Evolutionary conservation across 2,888 invertebrate species (phyloP).

Genomic region (Ormia ochracea): DNA sequence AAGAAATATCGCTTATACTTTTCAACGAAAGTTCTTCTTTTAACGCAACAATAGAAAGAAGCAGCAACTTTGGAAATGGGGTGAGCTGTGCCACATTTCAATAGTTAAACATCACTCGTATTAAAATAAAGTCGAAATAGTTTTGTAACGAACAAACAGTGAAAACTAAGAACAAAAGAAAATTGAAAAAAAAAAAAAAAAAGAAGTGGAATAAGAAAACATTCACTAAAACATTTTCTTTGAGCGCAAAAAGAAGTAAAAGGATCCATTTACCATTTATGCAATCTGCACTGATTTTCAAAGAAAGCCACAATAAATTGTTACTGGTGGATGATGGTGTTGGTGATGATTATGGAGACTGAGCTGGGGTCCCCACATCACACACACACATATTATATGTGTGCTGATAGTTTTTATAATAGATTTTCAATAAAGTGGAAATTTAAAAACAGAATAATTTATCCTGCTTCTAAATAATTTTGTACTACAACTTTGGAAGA

Average conservation of each 20-base stretch:
- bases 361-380: too few relatives aligned
- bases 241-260: neutral
- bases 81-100: constrained; percentile 10
- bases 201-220: neutral
- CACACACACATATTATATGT: too few relatives aligned
- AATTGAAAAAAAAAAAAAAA: neutral
- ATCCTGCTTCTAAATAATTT: too few relatives aligned
- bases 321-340: too few relatives aligned
- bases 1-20: constrained; percentile 16
- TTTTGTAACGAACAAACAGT: neutral
- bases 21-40: constrained; percentile 3
- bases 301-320: too few relatives aligned
- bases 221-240: constrained; percentile 4
- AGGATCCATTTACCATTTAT: constrained; percentile 54
- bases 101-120: neutral
- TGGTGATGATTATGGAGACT: too few relatives aligned
- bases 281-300: too few relatives aligned
- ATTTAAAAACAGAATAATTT: too few relatives aligned
- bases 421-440: too few relatives aligned
- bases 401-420: too few relatives aligned
- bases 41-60: constrained; percentile 11
- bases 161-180: neutral
- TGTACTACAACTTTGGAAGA: too few relatives aligned
- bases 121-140: constrained; percentile 17
- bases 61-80: constrained; percentile 10